phyloP scores from a whole-genome alignment of 2,888 invertebrate genomes.

The Andrena fulva region DNA sequence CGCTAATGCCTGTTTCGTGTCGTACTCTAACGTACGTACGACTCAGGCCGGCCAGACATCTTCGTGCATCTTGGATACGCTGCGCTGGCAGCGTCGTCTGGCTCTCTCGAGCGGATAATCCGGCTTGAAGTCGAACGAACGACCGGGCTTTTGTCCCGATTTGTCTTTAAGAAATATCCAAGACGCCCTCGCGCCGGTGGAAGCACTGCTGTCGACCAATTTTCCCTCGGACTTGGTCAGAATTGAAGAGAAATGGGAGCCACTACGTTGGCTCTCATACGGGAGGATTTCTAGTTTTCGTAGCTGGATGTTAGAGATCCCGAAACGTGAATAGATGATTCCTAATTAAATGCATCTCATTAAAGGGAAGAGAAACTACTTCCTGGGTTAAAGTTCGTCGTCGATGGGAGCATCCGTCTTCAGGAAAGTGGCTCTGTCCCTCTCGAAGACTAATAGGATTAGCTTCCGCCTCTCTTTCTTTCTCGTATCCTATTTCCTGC shows the following conservation, averaged over 20 bases:
- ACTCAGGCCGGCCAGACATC: conserved; percentile 13
- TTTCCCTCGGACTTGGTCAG: background rate
- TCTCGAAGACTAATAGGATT: conserved; percentile 48
- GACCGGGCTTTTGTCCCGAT: background rate
- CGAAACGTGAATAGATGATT: too few species aligned
- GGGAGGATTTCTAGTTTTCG: too few species aligned
- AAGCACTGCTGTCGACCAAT: background rate
- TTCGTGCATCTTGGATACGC: conserved; percentile 13
- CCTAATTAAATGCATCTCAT: conserved; percentile 1
- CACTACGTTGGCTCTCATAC: background rate
- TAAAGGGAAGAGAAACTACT: background rate
- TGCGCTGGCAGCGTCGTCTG: background rate
- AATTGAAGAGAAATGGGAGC: background rate
- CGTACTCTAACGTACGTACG: conserved; percentile 8
- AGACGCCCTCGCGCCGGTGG: background rate
- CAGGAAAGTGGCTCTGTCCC: conserved; percentile 7
- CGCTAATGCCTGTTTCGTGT: conserved; percentile 22
- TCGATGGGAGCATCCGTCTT: conserved; percentile 17
- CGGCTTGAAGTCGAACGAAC: conserved; percentile 19
- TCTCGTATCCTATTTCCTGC: conserved; percentile 52
- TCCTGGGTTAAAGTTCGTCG: conserved; percentile 28
- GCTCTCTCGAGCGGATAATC: conserved; percentile 10
- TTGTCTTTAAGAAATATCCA: conserved; percentile 16
- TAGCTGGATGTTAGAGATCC: too few species aligned
- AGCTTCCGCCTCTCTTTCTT: conserved; percentile 10